phyloP scores from a whole-genome alignment of 2,797 vertebrate genomes.

The Malacoraja senta region DNA sequence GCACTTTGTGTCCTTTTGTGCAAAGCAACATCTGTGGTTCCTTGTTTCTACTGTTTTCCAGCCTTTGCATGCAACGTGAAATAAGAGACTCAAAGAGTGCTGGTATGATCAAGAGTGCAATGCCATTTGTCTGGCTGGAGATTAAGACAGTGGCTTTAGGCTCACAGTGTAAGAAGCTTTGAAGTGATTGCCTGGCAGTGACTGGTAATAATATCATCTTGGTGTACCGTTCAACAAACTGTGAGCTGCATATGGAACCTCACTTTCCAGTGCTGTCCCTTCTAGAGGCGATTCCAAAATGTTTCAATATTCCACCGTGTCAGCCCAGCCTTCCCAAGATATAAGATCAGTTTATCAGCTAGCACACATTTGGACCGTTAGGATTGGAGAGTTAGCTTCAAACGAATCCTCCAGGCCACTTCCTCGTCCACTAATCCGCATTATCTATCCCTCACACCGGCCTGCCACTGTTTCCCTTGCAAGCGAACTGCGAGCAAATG shows the following conservation, averaged over 20 bases:
- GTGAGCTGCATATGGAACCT: neutral
- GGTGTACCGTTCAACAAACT: neutral
- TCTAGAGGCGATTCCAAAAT: neutral
- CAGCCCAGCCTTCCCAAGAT: neutral
- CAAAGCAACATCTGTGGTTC: too few relatives aligned
- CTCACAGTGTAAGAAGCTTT: neutral
- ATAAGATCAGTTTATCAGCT: neutral
- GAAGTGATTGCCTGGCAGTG: neutral
- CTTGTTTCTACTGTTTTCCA: neutral
- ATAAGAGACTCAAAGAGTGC: neutral
- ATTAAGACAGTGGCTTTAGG: neutral
- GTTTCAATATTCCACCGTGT: neutral
- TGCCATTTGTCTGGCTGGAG: neutral
- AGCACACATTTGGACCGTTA: neutral
- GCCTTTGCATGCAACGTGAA: neutral
- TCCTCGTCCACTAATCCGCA: neutral
- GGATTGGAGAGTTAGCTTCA: constrained; percentile 2
- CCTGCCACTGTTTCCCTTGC: neutral
- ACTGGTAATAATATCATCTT: neutral
- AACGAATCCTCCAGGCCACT: neutral
- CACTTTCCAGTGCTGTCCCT: neutral
- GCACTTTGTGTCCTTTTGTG: too few relatives aligned
- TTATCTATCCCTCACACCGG: neutral
- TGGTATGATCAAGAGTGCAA: neutral
- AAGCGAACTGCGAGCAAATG: neutral